These are phyloP conservation scores for Cossypha polioptera DNA, from an alignment of 2,797 vertebrate species.

Conservation along the genomic window DNA sequence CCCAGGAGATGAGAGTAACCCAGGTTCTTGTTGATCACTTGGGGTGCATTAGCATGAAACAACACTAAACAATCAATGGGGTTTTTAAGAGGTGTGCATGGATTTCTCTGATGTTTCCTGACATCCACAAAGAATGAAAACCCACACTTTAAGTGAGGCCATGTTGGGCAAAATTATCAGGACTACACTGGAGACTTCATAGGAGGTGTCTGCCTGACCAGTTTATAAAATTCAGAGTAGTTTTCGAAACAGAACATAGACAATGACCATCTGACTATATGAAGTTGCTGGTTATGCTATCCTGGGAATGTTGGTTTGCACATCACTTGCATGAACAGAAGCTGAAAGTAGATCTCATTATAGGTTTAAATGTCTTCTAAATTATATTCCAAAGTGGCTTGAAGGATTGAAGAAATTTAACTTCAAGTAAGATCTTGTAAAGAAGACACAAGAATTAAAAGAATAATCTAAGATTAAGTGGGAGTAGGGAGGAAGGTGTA, in stretches of 20 bases:
- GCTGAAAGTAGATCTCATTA: not conserved
- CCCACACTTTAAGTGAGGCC: not conserved
- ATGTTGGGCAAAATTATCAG: not conserved
- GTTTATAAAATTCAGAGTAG: not conserved
- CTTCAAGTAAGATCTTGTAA: not conserved
- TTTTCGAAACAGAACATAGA: not conserved
- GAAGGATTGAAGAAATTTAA: not conserved
- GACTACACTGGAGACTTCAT: not conserved
- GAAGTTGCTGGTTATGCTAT: not conserved
- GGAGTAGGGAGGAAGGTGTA: not conserved
- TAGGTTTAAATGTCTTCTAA: not conserved
- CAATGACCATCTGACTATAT: not conserved
- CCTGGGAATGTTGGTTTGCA: not conserved
- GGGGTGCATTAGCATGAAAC: not conserved
- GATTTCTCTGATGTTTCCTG: not conserved
- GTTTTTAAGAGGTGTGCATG: not conserved
- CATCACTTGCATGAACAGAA: not conserved
- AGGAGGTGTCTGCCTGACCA: not conserved
- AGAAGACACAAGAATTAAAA: not conserved
- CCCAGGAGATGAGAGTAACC: not conserved
- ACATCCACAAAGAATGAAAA: not conserved
- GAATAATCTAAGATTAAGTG: not conserved
- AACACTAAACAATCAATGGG: rapidly evolving
- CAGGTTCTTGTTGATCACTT: not conserved
- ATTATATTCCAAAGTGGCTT: not conserved